Base-by-base conservation (phyloP, 1,140 invertebrate genomes). In the Atta cephalotes region DNA sequence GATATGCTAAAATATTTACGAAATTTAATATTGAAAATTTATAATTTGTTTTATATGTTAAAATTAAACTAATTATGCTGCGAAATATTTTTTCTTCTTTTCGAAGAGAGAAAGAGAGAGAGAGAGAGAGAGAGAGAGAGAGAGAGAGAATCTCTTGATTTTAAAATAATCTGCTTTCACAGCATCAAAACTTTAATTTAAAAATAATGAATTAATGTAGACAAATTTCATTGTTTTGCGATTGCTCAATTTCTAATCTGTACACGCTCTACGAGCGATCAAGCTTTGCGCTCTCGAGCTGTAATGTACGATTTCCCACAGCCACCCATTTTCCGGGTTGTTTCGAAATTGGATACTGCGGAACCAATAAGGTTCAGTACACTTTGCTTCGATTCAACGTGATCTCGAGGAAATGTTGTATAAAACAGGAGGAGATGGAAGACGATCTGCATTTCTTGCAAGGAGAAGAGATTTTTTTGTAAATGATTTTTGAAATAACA, bases 331-430 rank as follows among this genome's bases (percentile, higher is more conserved):
- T 70, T 58, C 18, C 78, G 14, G 39, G n/a, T 80, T 79, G 68
- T 85, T 77, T 12, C 39, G 14, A 87, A 80, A 87, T 89, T 81
- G 85, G 62, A 87, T 45, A 58, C 31, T 78, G 53, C 31, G 51
- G 16, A 77, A 39, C 35, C 53, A 68, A 80, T 56, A 25, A 18
- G 45, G 56, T 16, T 6, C 49, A 14, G 31, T 72, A 10, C n/a
- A 31, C 39, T 51, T 12, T 21, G n/a, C 3, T 66, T 77, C 87
- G 63, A 81, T 81, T 68, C 31, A 28, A 81, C 56, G 51, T 89
- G 82, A 85, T 86, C 70, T 70, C 21, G 31, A 56, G n/a, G 31
- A 77, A 86, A 51, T 51, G 62, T 76, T 16, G 63, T 14, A 21
- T 2, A 14, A 77, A 77, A 85, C n/a, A 65, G 62, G 14, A 65